Evolutionary conservation across 37 sponge, comb jelly and placozoan species (phyloP).

Genomic region (Haliclona indistincta): DNA sequence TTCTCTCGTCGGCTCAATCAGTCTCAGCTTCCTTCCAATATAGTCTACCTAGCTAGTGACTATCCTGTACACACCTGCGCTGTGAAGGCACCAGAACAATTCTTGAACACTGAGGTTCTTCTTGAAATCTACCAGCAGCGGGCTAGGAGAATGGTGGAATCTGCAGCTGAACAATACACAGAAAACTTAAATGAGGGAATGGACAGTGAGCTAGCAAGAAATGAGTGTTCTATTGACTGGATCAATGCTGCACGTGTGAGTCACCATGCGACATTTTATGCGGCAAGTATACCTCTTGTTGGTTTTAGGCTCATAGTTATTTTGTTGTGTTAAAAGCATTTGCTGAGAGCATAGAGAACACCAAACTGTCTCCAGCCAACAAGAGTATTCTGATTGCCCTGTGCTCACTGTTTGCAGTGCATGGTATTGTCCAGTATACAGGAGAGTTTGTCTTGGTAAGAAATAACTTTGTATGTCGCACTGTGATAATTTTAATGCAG

Average conservation of each 20-base stretch:
- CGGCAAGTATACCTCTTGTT: too few relatives aligned
- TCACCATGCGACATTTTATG: too few relatives aligned
- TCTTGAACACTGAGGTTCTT: conserved; percentile 64
- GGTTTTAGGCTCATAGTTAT: conserved; percentile 89
- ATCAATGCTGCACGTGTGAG: too few relatives aligned
- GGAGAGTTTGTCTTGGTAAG: conserved; percentile 68
- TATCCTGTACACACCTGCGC: conserved; percentile 35
- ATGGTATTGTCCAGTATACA: conserved; percentile 38
- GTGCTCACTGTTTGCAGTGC: conserved; percentile 56
- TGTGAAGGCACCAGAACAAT: conserved; percentile 43
- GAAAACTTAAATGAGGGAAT: too few relatives aligned
- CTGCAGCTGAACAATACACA: too few relatives aligned
- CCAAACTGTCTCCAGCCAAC: conserved; percentile 35
- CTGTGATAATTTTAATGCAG: too few relatives aligned
- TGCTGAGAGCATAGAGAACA: conserved; percentile 31
- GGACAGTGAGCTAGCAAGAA: too few relatives aligned
- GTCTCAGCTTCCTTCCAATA: conserved; percentile 53
- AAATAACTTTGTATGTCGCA: too few relatives aligned
- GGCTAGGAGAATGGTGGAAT: too few relatives aligned
- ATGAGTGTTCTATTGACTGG: too few relatives aligned
- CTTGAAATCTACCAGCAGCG: conserved; percentile 75
- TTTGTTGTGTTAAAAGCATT: conserved; percentile 65
- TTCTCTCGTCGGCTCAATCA: conserved; percentile 26
- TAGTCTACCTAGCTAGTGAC: conserved; percentile 63
- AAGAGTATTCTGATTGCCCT: conserved; percentile 38